Conservation (phyloP, 2,888 invertebrate species). For the Euclidia mi region DNA sequence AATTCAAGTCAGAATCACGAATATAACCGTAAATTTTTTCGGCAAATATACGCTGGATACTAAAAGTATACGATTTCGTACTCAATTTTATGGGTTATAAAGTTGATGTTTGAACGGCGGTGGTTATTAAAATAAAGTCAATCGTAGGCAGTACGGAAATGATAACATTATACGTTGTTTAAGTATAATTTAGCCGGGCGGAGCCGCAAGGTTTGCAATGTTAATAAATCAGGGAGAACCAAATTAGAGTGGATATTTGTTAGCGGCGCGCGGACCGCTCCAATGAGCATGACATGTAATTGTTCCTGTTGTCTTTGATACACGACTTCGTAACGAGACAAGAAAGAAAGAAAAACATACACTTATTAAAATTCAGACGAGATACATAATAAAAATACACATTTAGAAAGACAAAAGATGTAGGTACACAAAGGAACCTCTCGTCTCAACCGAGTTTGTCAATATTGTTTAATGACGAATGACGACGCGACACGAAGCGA, state of each 20-base stretch:
- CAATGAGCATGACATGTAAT: slow-evolving; percentile 8
- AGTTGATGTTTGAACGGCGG: slow-evolving; percentile 1
- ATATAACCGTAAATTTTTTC: background rate
- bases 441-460: too few species aligned
- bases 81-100: background rate
- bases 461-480: too few species aligned
- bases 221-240: slow-evolving; percentile 20
- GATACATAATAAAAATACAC: too few species aligned
- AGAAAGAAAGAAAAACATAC: too few species aligned
- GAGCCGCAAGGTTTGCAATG: slow-evolving; percentile 11
- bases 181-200: slow-evolving; percentile 21
- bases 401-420: too few species aligned
- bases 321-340: too few species aligned
- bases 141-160: slow-evolving; percentile 15
- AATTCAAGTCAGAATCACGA: background rate
- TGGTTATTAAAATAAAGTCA: slow-evolving; percentile 4
- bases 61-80: slow-evolving; percentile 1
- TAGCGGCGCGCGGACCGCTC: background rate
- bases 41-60: background rate
- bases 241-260: slow-evolving; percentile 7
- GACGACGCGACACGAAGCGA: too few species aligned
- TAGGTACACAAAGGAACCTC: too few species aligned
- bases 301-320: background rate
- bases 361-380: too few species aligned
- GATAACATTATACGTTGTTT: slow-evolving; percentile 23